Evolutionary conservation across 2,888 invertebrate genomes (phyloP).

Genomic region (Piscicola geometra): DNA sequence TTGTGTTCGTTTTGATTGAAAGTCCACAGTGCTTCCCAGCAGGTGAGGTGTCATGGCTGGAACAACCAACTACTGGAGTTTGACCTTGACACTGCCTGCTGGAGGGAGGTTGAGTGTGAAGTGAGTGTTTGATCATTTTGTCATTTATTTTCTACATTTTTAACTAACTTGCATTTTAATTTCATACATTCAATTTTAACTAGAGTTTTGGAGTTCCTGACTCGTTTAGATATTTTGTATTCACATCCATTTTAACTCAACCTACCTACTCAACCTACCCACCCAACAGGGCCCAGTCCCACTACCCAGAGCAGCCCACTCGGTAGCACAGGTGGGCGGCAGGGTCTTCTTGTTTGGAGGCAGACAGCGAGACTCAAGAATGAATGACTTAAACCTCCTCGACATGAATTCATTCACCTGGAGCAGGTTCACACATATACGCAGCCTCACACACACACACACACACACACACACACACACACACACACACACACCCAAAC

Average conservation of each 20-base stretch:
- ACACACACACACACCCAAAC: not conserved
- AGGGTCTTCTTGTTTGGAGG: conserved; percentile 58
- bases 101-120: conserved; percentile 47
- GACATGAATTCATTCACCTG: conserved; percentile 55
- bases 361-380: conserved; percentile 51
- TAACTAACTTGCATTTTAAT: no score
- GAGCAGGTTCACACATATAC: conserved; percentile 42
- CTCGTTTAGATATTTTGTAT: not conserved
- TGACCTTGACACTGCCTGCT: conserved; percentile 45
- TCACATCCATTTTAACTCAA: not conserved
- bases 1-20: not conserved
- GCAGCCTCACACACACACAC: not conserved
- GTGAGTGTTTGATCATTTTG: no score
- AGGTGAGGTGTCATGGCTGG: conserved; percentile 47
- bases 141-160: no score
- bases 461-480: not conserved
- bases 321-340: conserved; percentile 49
- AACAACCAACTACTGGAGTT: conserved; percentile 50
- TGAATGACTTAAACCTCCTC: conserved; percentile 57
- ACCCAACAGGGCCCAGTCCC: conserved; percentile 51
- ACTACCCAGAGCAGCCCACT: conserved; percentile 57
- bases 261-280: not conserved
- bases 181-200: no score
- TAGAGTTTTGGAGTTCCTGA: no score
- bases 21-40: not conserved